Base-by-base conservation (phyloP, 2,888 invertebrate species). In the Kryphioiulus occultus region DNA sequence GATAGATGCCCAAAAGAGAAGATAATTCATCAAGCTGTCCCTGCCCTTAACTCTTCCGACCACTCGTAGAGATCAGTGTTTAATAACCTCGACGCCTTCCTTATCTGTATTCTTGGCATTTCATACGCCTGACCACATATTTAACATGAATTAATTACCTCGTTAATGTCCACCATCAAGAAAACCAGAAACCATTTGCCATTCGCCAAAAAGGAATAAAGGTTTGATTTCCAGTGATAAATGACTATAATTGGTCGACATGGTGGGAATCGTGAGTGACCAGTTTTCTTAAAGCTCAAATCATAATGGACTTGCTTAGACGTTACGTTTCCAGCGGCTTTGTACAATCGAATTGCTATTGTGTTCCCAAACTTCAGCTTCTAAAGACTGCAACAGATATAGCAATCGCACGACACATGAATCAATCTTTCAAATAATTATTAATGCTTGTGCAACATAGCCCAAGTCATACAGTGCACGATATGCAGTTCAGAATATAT, bases 91-190 rank as follows among this genome's bases (percentile, higher is more conserved):
- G 53, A 59, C 19, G 53, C n/a, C n/a, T 7, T 59, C 53, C 53
- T 59, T 59, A 59, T 59, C 53, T n/a, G 53, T 59, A 59, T 59
- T 19, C 53, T 59, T 59, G 53, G 53, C 53, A 59, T 59, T 59
- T 59, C 53, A 59, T 59, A 59, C 53, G 53, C n/a, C 53, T 59
- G 53, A 59, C 53, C 53, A 59, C 53, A 59, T 59, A 59, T 59
- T 59, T 59, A 59, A 59, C 53, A 59, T 59, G 53, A n/a, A 59
- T 59, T 59, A 59, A 59, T 59, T 59, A 59, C 53, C 53, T 59
- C 53, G 53, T 59, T 59, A 59, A 59, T 59, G n/a, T 59, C 53
- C 53, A 59, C 53, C 53, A 59, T 59, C n/a, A 59, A n/a, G n/a
- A n/a, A 12, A 59, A 59, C 53, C 53, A 59, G 53, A 59, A 59